Base-by-base conservation (phyloP, 1,140 invertebrate species). In the Aricia agestis region DNA sequence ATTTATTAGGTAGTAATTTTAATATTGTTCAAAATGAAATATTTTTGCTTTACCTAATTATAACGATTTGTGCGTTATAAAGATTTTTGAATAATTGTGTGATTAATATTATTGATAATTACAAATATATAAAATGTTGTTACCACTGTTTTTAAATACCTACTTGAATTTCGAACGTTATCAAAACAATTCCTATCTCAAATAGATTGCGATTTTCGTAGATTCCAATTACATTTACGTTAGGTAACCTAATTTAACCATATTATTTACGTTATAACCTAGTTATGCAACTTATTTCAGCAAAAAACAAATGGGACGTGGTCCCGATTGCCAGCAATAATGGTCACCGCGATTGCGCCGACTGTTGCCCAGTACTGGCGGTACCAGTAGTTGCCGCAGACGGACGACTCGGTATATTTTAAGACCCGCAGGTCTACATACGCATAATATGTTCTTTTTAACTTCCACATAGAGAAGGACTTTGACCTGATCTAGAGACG, bases 311-410 rank as follows among this genome's bases (percentile, higher is more conserved):
- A 10, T 18, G 11, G 59, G 58, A 65, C 68, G 31, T 66, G 42
- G 25, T 41, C 69, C 58, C 32, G 10, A 25, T 66, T 6, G 18
- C 7, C 2, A 15, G 42, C 19, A 66, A 70, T 52, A 4, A 6
- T 19, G 59, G 67, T 18, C 67, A 69, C 67, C 67, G 67, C 65
- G 59, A 69, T 72, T 69, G 71, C 67, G 71, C 59, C 68, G 66
- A 61, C 67, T 65, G 42, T 74, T 68, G 69, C 66, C 66, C 59
- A 72, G 71, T 66, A 72, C 68, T 59, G 32, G 71, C 67, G 25
- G 3, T 25, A 25, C 68, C 66, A 36, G 59, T 36, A 65, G 3
- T 32, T 70, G n/a, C n/a, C n/a, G n/a, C n/a, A 19, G 18, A 52
- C n/a, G 41, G 41, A 18, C 15, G 59, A 11, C 59, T 63, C 11